Percentiles rank a stretch among this genome's conserved stretches.
These are phyloP conservation scores for Rhadina sibilatrix DNA, from an alignment of 2,113 vertebrate genomes.

Conservation along the genomic window DNA sequence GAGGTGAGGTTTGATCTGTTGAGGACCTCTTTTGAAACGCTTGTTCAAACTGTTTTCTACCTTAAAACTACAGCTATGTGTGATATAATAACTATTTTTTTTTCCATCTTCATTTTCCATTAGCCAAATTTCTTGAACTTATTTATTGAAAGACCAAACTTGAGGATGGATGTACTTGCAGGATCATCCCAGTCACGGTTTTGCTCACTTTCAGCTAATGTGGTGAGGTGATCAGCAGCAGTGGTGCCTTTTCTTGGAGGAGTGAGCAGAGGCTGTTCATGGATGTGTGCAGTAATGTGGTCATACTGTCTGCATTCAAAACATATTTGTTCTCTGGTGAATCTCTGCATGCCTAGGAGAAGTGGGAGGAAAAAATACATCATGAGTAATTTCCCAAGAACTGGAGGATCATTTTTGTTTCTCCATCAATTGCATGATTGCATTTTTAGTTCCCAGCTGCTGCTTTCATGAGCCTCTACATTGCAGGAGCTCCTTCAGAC, in stretches of 20 bases:
- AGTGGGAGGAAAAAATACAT: not conserved
- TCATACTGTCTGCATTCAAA: not conserved
- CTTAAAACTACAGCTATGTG: not conserved
- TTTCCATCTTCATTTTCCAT: not conserved
- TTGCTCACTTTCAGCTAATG: accelerated
- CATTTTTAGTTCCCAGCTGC: not conserved
- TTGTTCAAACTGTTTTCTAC: not conserved
- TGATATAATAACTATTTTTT: not conserved
- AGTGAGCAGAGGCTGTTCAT: not conserved
- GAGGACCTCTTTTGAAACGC: not conserved
- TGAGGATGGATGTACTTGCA: not conserved
- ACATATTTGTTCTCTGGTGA: not conserved
- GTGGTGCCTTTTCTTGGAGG: not conserved
- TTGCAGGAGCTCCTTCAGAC: not conserved
- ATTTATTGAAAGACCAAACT: not conserved
- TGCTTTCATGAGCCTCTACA: not conserved
- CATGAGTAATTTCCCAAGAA: not conserved
- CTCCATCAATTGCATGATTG: not conserved
- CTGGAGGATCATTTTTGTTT: not conserved
- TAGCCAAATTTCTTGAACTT: not conserved
- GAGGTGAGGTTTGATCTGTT: not conserved
- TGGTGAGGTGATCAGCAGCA: not conserved
- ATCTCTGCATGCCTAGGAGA: not conserved
- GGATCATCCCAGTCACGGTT: not conserved
- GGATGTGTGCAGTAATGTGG: not conserved